Conservation (phyloP, 2,888 invertebrate genomes). For the Theodoxus fluviatilis region DNA sequence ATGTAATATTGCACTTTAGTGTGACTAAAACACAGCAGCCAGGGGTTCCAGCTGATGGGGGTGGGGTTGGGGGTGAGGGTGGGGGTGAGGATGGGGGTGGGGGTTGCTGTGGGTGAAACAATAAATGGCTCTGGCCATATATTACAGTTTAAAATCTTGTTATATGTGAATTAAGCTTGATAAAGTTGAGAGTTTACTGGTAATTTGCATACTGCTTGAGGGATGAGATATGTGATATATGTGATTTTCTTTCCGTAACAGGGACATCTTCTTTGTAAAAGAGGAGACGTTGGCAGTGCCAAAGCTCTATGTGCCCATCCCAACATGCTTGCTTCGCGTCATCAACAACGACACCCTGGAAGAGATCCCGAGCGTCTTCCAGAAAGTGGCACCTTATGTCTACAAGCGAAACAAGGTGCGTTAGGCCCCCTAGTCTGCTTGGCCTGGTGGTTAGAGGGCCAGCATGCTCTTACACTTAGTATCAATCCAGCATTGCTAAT, state of each 20-base stretch:
- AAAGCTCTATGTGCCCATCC: conserved; percentile 58
- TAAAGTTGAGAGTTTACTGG: background rate
- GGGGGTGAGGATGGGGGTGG: too few species aligned
- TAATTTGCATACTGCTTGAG: background rate
- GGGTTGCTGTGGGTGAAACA: too few species aligned
- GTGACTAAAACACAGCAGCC: too few species aligned
- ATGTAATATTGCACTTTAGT: too few species aligned
- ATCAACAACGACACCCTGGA: conserved; percentile 65
- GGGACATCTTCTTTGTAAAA: conserved; percentile 61
- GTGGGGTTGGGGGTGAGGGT: too few species aligned
- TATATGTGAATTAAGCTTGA: background rate
- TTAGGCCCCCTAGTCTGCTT: too few species aligned
- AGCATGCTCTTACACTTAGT: too few species aligned
- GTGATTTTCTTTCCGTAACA: conserved; percentile 32
- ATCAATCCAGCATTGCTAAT: too few species aligned
- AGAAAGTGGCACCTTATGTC: conserved; percentile 64
- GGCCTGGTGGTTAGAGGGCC: too few species aligned
- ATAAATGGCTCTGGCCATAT: too few species aligned
- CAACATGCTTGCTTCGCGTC: conserved; percentile 62
- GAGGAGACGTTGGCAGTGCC: conserved; percentile 64
- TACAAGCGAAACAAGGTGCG: conserved; percentile 64
- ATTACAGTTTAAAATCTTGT: background rate
- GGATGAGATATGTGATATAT: background rate
- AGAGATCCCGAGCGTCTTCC: conserved; percentile 64
- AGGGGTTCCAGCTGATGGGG: too few species aligned